A percentile compares a stretch with the other conserved stretches of the same genome.
These are phyloP conservation scores for Euplexia lucipara DNA, from an alignment of 2,888 invertebrate genomes.

Conservation along the genomic window DNA sequence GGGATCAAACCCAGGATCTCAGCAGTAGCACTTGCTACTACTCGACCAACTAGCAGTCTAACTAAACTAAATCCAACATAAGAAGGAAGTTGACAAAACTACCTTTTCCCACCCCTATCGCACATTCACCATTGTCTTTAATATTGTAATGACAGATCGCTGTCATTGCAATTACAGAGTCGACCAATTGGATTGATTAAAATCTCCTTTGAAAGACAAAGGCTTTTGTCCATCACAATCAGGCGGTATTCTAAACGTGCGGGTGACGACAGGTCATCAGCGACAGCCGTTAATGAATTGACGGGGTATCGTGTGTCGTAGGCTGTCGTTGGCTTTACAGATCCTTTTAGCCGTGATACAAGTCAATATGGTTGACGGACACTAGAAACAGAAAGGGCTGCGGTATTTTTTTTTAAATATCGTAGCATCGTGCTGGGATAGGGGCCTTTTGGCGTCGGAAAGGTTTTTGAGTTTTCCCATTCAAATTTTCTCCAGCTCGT, in stretches of 20 bases:
- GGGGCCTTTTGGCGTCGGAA: too few relatives aligned
- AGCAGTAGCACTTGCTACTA: too few relatives aligned
- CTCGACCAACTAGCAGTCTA: too few relatives aligned
- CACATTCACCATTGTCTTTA: constrained; percentile 45
- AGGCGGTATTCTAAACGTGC: constrained; percentile 22
- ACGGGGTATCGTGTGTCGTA: constrained; percentile 56
- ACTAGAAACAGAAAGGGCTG: too few relatives aligned
- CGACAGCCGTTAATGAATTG: constrained; percentile 66
- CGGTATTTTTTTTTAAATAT: too few relatives aligned
- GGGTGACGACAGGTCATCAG: constrained; percentile 58
- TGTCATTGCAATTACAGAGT: constrained; percentile 46
- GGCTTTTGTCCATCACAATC: constrained; percentile 42
- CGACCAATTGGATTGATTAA: constrained; percentile 63
- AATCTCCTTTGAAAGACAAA: constrained; percentile 68
- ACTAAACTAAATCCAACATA: neutral
- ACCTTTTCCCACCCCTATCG: constrained; percentile 26
- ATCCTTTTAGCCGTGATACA: constrained; percentile 11
- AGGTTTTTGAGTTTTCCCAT: too few relatives aligned
- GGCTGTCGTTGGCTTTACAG: constrained; percentile 37
- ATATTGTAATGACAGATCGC: constrained; percentile 36
- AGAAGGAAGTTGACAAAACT: constrained; percentile 29
- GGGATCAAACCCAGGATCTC: too few relatives aligned
- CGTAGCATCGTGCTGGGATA: too few relatives aligned
- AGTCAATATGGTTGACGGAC: constrained; percentile 26
- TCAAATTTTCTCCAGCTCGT: too few relatives aligned